phyloP scores from a whole-genome alignment of 2,888 invertebrate genomes.

The Trichogramma evanescens region DNA sequence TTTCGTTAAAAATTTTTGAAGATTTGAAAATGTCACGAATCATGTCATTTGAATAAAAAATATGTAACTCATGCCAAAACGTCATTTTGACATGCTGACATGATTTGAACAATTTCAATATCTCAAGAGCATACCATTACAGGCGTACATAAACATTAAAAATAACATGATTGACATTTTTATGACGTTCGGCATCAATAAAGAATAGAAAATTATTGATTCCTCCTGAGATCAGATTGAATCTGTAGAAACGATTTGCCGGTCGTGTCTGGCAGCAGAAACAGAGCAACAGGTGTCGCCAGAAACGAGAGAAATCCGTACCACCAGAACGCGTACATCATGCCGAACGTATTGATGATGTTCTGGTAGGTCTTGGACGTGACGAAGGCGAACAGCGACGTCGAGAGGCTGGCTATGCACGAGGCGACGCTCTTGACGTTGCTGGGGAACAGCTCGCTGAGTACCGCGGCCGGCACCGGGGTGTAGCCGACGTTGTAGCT shows the following conservation, averaged over 20 bases:
- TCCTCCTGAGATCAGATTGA: constrained; percentile 28
- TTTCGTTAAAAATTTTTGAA: too few relatives aligned
- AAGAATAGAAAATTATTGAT: too few relatives aligned
- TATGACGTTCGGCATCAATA: neutral
- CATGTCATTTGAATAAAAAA: too few relatives aligned
- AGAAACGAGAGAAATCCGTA: constrained; percentile 1
- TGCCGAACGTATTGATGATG: constrained; percentile 18
- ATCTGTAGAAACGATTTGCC: constrained; percentile 37
- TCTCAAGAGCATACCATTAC: neutral
- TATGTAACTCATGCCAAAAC: too few relatives aligned
- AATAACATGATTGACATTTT: neutral
- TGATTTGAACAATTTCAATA: neutral
- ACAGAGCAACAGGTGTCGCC: neutral
- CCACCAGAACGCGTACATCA: constrained; percentile 18
- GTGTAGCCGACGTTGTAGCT: constrained; percentile 14
- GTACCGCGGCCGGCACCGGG: constrained; percentile 21
- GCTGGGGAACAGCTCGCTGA: constrained; percentile 25
- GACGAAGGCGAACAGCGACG: constrained; percentile 22
- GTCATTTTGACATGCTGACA: too few relatives aligned
- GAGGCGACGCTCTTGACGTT: constrained; percentile 24
- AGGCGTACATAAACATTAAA: neutral
- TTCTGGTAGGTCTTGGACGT: constrained; percentile 25
- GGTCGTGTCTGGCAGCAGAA: constrained; percentile 37
- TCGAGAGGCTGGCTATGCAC: constrained; percentile 15
- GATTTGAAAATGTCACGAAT: too few relatives aligned